Base-by-base conservation (phyloP, 2,888 invertebrate genomes). In the Apodemia zela region DNA sequence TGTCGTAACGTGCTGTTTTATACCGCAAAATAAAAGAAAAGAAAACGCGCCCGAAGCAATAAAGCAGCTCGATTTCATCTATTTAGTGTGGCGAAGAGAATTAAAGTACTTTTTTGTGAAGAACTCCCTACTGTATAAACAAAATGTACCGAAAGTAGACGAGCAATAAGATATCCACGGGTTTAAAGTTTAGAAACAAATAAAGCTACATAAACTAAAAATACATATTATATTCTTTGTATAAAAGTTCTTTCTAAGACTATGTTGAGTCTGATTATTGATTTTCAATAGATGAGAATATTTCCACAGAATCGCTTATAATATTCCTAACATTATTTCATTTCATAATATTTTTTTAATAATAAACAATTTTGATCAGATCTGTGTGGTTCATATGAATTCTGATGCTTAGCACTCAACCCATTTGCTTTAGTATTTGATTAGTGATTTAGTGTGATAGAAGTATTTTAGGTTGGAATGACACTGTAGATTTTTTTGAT, bases 71-170 rank as follows among this genome's bases (percentile, higher is more conserved):
- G 78, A 85, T 83, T 85, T 82, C 79, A 82, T 79, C 78, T 78
- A 83, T 83, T 85, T 81, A 80, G 77, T 80, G 77, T 75, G 76
- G 71, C 71, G 75, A 71, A 82, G 79, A 82, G 80, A 87, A 86
- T 86, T 87, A 83, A 87, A 87, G 82, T 84, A 85, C 76, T 81
- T 82, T 57, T 83, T 78, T 78, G 81, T 77, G 77, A 78, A 82
- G 81, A 84, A 77, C 81, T 83, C 78, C 79, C 79, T 83, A 78
- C 76, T 76, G 76, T 82, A 78, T 78, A 82, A 79, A 78, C 77
- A 80, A 77, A 80, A 82, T 82, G 78, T 87, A 83, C 81, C 79
- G 75, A 79, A 76, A 78, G 78, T 73, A 75, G 78, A 82, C 81
- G 73, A 74, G 75, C 77, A 87, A 87, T 87, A 85, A 82, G 81